Base-by-base conservation (phyloP, 2,797 vertebrate species). In the Micropoecilia bifurca region DNA sequence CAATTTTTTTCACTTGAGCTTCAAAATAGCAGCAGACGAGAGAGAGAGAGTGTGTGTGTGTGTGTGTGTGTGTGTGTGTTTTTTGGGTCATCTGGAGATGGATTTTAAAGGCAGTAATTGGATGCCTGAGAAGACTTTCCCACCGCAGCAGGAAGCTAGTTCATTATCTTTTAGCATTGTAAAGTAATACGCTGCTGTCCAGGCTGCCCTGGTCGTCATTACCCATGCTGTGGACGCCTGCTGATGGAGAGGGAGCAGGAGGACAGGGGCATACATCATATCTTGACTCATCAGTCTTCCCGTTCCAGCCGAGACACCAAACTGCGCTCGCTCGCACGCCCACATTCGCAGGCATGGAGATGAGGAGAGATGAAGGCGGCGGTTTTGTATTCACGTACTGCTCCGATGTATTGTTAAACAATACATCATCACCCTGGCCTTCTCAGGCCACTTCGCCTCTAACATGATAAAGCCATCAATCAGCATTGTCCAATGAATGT, bases 201-300 rank as follows among this genome's bases (percentile, higher is more conserved):
- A 36, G 89, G 76, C 90, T 77, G 86, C 89, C 90, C 91, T 95
- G 92, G 94, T 94, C 91, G 92, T 95, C 94, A 93, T 94, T 93
- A 93, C 87, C 91, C 87, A 80, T 83, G 91, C 91, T 85, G 91
- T 80, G 89, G 89, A 91, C 75, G 87, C 90, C 77, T 73, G 68
- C 89, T 93, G 93, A 95, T 91, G 90, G 92, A 95, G 89, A 90
- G 88, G 89, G 92, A 90, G 87, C 90, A 76, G 80, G 71, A 83
- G 88, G 91, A 95, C 90, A 81, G 92, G 90, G 90, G 85, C 91
- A 94, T 94, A 90, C 91, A 95, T 95, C 95, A 94, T 94, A 94
- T 91, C 88, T 79, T 77, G 83, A 87, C 81, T 92, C 93, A 94
- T 95, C 91, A 81, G 90, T 95, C 94, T 93, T 93, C 87, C 89